Evolutionary conservation across 2,888 invertebrate genomes (phyloP).

Genomic region (Scaptomyza reducta): DNA sequence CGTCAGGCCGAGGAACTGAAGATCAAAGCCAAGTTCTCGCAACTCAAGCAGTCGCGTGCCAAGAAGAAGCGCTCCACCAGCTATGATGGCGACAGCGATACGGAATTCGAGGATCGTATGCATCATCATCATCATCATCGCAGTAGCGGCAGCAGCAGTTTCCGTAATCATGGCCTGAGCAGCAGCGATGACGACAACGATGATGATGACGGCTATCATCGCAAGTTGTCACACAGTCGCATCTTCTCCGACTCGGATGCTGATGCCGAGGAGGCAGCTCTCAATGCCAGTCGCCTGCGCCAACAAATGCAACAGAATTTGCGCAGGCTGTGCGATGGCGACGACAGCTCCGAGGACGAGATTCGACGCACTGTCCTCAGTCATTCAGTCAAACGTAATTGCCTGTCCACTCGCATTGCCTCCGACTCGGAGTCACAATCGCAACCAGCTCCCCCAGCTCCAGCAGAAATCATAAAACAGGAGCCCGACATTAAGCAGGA

Average conservation of each 20-base stretch:
- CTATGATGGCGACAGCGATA: conserved; percentile 94
- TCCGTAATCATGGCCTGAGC: conserved; percentile 61
- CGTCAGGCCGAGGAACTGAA: conserved; percentile 96
- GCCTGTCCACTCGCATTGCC: conserved; percentile 88
- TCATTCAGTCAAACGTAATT: conserved; percentile 87
- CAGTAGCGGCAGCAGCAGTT: conserved; percentile 73
- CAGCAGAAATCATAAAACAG: conserved; percentile 64
- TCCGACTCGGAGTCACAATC: conserved; percentile 87
- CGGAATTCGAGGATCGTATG: conserved; percentile 85
- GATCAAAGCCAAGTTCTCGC: conserved; percentile 94
- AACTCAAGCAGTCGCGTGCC: conserved; percentile 93
- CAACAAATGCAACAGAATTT: conserved; percentile 85
- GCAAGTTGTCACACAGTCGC: conserved; percentile 55
- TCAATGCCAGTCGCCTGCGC: conserved; percentile 58
- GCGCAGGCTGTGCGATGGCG: conserved; percentile 84
- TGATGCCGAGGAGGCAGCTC: conserved; percentile 35
- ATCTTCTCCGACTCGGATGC: conserved; percentile 85
- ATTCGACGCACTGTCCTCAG: conserved; percentile 81
- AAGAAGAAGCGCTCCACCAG: conserved; percentile 95
- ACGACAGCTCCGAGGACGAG: conserved; percentile 82
- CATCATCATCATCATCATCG: conserved; percentile 78
- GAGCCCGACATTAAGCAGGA: conserved; percentile 86
- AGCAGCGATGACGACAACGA: conserved; percentile 84
- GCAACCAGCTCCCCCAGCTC: conserved; percentile 54
- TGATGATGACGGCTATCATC: conserved; percentile 75